Evolutionary conservation across 2,113 vertebrate genomes (phyloP).

Genomic region (Pteruthius melanotis): DNA sequence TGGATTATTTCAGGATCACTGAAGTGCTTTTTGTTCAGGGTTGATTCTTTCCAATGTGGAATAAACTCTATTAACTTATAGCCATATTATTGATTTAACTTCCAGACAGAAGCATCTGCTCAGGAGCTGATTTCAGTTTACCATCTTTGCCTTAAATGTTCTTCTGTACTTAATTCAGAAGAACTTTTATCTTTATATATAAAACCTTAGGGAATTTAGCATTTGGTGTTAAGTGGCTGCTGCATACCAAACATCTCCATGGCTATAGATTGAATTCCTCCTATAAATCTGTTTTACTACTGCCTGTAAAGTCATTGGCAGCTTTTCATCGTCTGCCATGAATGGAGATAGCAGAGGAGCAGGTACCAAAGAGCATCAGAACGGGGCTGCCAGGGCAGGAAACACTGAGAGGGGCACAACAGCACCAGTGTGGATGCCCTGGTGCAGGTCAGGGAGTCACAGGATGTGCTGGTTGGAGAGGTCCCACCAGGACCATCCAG

Average conservation of each 20-base stretch:
- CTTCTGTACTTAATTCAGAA: background rate
- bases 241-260: background rate
- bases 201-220: background rate
- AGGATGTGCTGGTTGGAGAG: background rate
- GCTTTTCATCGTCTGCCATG: background rate
- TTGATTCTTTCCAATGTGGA: background rate
- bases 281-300: background rate
- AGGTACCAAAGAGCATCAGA: background rate
- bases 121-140: background rate
- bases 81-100: background rate
- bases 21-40: background rate
- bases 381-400: background rate
- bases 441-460: background rate
- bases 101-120: background rate
- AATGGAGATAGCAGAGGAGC: background rate
- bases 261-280: background rate
- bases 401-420: too few species aligned
- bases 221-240: background rate
- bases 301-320: background rate
- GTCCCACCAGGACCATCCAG: background rate
- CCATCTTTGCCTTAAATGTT: background rate
- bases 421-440: rapidly evolving
- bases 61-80: background rate
- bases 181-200: background rate
- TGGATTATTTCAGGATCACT: background rate